A percentile compares a stretch with the other conserved stretches of the same genome.
Evolutionary conservation across 2,888 invertebrate genomes (phyloP).

Genomic region (Scelioninae gen. 1): DNA sequence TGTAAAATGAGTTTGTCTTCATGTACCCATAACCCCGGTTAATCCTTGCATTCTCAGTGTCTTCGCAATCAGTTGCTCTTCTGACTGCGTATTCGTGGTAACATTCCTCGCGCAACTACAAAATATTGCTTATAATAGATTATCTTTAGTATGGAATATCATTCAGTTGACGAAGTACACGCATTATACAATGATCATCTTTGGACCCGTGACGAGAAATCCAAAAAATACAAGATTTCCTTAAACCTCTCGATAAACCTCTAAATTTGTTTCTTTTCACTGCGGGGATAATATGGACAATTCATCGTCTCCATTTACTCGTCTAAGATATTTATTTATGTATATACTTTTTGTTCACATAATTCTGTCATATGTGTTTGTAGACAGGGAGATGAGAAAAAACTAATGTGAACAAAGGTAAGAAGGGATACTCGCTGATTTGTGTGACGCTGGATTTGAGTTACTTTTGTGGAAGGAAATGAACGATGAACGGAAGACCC

Average conservation of each 20-base stretch:
- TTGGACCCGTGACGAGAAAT: constrained; percentile 83
- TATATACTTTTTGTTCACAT: constrained; percentile 14
- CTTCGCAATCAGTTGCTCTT: constrained; percentile 57
- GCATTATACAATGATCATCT: constrained; percentile 78
- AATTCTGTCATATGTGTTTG: constrained; percentile 34
- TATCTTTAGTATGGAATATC: constrained; percentile 69
- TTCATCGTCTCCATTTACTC: constrained; percentile 32
- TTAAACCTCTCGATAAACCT: constrained; percentile 54
- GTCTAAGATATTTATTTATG: constrained; percentile 33
- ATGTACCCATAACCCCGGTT: constrained; percentile 50
- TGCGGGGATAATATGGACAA: constrained; percentile 18
- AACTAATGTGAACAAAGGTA: background rate
- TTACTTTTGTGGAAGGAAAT: constrained; percentile 58
- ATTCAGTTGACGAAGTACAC: constrained; percentile 68
- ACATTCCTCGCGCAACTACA: constrained; percentile 69
- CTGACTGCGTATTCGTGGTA: constrained; percentile 61
- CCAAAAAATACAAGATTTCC: constrained; percentile 75
- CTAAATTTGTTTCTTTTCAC: constrained; percentile 42
- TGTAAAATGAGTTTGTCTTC: constrained; percentile 57
- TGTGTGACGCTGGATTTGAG: constrained; percentile 71
- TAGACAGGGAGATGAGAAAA: constrained; percentile 36
- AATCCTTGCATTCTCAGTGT: constrained; percentile 51
- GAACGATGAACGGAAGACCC: constrained; percentile 63
- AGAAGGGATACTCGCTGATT: constrained; percentile 56
- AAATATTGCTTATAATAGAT: constrained; percentile 76